Evolutionary conservation across 2,797 vertebrate genomes (phyloP), one percentile per base, ranked within the genome.

Genomic region (Peromyscus aztecus): DNA sequence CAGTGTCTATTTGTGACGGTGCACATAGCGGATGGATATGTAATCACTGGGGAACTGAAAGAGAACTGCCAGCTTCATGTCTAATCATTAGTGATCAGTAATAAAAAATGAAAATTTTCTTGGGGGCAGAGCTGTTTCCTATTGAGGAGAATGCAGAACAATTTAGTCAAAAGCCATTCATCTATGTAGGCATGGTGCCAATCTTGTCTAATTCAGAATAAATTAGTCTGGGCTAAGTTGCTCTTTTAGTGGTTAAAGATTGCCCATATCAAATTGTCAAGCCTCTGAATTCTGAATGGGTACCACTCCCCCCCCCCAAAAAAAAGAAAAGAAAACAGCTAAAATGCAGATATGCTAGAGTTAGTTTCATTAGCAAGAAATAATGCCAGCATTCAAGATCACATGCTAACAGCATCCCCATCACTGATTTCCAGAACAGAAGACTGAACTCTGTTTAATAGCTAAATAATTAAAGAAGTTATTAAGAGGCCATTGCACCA

Each of bases 391-490:
- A 89, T 95, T 97, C 93, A 94, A 49, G 78, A 90, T 95, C 89
- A 95, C 37, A 4, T 49, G 34, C 63, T 97, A 97, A 88, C 93
- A 91, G 81, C 95, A 92, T 95, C 90, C 87, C 84, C 13, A 43
- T 97, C 96, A 97, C 87, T 95, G 81, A n/a, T 94, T 98, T 98
- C 96, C 97, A 14, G 27, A 98, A 84, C 92, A 98, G 91, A 97
- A 88, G 80, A 96, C 59, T 90, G 88, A 98, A 65, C 55, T 97
- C 97, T 98, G 71, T 92, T 96, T 97, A 97, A 96, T 80, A 93
- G 93, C 31, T 98, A 98, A 98, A 98, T 98, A 98, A 97, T 98
- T 98, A 97, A 98, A 98, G 81, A 98, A 90, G 67, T 96, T 98
- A 97, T 97, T 98, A 98, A 97, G 96, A 98, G 98, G 93, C 49